Conservation (phyloP, 2,113 vertebrate genomes). For the Oryzias javanicus region DNA sequence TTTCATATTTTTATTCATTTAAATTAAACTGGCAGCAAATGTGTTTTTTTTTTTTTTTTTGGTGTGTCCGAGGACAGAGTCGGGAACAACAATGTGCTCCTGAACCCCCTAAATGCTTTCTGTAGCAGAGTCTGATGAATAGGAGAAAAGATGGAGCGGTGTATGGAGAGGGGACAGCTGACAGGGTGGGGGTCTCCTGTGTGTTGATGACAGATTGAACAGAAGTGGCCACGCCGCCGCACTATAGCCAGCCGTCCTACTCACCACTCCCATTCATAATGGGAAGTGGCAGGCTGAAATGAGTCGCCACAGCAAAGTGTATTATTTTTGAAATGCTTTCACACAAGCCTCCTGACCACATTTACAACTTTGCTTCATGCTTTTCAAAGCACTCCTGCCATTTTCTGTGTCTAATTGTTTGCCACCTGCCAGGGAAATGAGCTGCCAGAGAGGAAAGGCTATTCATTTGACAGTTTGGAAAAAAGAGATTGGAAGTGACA, state of each 20-base stretch:
- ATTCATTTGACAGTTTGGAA: conserved; percentile 92
- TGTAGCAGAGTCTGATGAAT: conserved; percentile 86
- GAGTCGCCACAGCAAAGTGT: conserved; percentile 92
- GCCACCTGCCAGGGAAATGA: conserved; percentile 99
- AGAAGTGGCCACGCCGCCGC: conserved; percentile 85
- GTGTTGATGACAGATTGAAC: conserved; percentile 97
- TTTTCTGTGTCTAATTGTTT: conserved; percentile 99
- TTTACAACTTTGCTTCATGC: conserved; percentile 94
- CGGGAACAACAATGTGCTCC: conserved; percentile 50
- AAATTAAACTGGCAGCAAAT: conserved; percentile 6
- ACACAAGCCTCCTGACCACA: conserved; percentile 90
- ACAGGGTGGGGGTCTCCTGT: conserved; percentile 86
- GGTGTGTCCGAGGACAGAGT: conserved; percentile 11
- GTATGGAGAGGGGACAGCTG: conserved; percentile 43
- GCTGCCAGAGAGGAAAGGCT: conserved; percentile 90
- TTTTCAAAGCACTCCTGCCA: conserved; percentile 92
- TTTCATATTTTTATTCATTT: conserved; percentile 25
- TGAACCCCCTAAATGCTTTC: conserved; percentile 78
- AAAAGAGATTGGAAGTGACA: conserved; percentile 93
- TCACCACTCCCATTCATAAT: conserved; percentile 93
- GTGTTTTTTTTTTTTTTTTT: no score
- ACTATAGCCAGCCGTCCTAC: conserved; percentile 84
- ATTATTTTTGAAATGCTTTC: conserved; percentile 99
- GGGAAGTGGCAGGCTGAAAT: conserved; percentile 97
- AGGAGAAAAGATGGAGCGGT: conserved; percentile 66